These are phyloP conservation scores for Spinus pinus DNA, from an alignment of 2,797 vertebrate genomes.

Conservation along the genomic window DNA sequence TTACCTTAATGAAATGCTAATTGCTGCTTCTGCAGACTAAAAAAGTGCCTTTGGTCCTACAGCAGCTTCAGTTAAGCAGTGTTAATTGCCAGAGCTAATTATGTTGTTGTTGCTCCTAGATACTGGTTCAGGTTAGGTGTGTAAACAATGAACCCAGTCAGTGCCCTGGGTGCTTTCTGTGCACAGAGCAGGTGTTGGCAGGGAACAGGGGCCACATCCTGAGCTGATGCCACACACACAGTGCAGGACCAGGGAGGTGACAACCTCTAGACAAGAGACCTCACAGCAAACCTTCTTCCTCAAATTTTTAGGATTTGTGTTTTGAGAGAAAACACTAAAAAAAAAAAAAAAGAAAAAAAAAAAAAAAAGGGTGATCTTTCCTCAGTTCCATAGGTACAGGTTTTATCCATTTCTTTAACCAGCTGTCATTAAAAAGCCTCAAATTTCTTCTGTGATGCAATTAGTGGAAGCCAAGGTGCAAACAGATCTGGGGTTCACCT, in stretches of 20 bases:
- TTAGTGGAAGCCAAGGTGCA: not conserved
- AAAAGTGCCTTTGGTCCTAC: slow-evolving; percentile 38
- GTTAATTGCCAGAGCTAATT: slow-evolving; percentile 57
- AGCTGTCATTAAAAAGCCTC: not conserved
- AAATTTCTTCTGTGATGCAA: not conserved
- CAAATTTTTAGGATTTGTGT: not conserved
- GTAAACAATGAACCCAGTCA: not conserved
- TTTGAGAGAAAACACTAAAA: not conserved
- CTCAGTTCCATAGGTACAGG: not conserved
- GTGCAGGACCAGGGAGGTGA: not conserved
- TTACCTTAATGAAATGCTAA: slow-evolving; percentile 51
- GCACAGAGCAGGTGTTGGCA: not conserved
- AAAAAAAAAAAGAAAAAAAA: rapidly evolving
- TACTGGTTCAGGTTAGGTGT: slow-evolving; percentile 25
- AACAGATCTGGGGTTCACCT: not conserved
- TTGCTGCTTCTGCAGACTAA: slow-evolving; percentile 22
- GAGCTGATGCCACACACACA: not conserved
- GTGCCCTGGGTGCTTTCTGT: not conserved
- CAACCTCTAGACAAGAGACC: not conserved
- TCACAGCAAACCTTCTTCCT: not conserved
- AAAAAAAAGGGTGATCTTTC: not conserved
- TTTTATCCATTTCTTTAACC: not conserved
- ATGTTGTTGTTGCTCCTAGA: slow-evolving; percentile 43
- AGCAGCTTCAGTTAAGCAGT: slow-evolving; percentile 29
- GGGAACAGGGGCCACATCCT: not conserved